Percentiles rank a stretch among this genome's conserved stretches.
Evolutionary conservation across 2,888 invertebrate genomes (phyloP).

Genomic region (Pollenia labialis): DNA sequence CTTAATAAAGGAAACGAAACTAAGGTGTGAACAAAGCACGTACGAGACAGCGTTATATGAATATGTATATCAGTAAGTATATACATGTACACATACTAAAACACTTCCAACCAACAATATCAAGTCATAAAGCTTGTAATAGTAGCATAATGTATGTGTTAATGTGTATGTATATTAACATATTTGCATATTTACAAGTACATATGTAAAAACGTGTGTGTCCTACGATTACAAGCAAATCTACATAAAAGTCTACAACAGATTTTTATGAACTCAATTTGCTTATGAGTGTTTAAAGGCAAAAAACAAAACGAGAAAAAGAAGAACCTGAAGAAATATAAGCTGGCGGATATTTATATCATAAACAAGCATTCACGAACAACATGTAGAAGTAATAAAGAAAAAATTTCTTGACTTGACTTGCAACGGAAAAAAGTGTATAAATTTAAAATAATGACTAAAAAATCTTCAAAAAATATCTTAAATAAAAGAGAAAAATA

Average conservation of each 20-base stretch:
- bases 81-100: neutral
- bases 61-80: slow-evolving; percentile 16
- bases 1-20: neutral
- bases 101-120: slow-evolving; percentile 1
- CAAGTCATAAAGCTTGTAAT: slow-evolving; percentile 47
- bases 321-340: slow-evolving; percentile 20
- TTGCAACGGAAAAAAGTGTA: neutral
- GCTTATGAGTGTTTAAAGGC: slow-evolving; percentile 67
- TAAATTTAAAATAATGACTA: slow-evolving; percentile 15
- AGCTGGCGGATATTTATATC: slow-evolving; percentile 41
- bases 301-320: slow-evolving; percentile 20
- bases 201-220: slow-evolving; percentile 16
- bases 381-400: slow-evolving; percentile 37
- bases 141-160: neutral
- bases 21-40: slow-evolving; percentile 60
- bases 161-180: neutral
- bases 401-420: neutral
- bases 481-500: no score
- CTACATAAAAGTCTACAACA: slow-evolving; percentile 57
- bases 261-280: slow-evolving; percentile 75
- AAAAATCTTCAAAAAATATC: neutral
- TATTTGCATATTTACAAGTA: slow-evolving; percentile 36
- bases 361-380: slow-evolving; percentile 40
- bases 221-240: slow-evolving; percentile 14
- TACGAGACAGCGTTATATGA: slow-evolving; percentile 48